phyloP scores from a whole-genome alignment of 37 sponge, comb jelly and placozoan species.

The Halichondria panicea region DNA sequence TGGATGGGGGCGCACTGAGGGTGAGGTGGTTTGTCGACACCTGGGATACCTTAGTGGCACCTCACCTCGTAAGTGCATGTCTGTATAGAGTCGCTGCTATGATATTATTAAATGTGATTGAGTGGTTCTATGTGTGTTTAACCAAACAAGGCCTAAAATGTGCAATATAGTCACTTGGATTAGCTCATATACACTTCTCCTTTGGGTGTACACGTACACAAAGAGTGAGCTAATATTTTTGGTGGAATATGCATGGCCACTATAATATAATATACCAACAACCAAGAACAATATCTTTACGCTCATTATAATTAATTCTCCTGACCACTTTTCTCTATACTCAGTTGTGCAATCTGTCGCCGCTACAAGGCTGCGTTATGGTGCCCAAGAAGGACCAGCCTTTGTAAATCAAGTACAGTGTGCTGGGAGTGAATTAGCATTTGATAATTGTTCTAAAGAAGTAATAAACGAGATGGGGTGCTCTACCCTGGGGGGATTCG shows the following conservation, averaged over 20 bases:
- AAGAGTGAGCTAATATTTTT: no score
- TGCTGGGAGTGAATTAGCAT: neutral
- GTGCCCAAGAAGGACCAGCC: neutral
- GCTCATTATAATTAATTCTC: no score
- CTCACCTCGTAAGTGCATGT: neutral
- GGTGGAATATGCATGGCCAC: no score
- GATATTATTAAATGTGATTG: neutral
- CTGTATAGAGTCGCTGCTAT: neutral
- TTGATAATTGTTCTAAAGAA: neutral
- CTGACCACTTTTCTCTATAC: no score
- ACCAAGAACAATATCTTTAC: no score
- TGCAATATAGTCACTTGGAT: no score
- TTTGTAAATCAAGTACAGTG: neutral
- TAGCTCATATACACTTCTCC: no score
- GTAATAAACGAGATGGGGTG: neutral
- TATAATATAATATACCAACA: no score
- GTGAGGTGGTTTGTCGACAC: neutral
- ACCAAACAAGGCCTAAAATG: no score
- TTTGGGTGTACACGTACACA: no score
- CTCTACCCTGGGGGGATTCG: neutral
- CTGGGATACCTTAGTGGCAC: neutral
- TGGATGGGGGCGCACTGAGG: neutral
- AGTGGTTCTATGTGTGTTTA: no score
- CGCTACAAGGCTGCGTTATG: neutral
- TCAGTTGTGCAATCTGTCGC: neutral